Conservation (phyloP, 2,113 vertebrate genomes). For the Chaetodon auriga region DNA sequence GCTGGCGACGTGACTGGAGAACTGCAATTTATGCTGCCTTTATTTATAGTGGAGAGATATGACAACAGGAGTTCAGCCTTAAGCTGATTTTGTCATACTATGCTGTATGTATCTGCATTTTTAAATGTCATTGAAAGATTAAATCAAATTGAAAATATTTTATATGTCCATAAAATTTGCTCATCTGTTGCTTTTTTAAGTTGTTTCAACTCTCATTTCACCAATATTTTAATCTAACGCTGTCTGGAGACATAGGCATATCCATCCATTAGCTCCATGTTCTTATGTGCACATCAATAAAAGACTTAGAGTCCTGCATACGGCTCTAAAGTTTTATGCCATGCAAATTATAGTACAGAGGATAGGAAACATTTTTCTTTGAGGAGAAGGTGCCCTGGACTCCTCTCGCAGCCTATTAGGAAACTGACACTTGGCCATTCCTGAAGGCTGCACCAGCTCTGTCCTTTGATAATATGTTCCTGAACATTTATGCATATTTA, state of each 20-base stretch:
- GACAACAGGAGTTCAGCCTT: not conserved
- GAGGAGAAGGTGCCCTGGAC: constrained; percentile 25
- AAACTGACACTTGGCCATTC: constrained; percentile 33
- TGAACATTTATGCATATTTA: constrained; percentile 6
- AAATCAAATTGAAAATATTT: not conserved
- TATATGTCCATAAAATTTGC: not conserved
- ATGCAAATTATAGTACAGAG: not conserved
- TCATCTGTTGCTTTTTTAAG: not conserved
- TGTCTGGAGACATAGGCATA: not conserved
- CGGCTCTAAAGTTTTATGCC: not conserved
- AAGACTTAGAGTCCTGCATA: not conserved
- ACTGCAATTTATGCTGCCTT: constrained; percentile 47
- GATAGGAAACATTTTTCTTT: not conserved
- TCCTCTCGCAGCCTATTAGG: constrained; percentile 4
- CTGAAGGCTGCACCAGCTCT: not conserved
- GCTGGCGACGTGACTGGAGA: constrained; percentile 67
- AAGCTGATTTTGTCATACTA: not conserved
- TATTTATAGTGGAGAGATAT: constrained; percentile 42
- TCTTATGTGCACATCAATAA: not conserved
- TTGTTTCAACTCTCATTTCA: not conserved
- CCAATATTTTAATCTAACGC: not conserved
- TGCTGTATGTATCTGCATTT: not conserved
- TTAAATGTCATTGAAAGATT: not conserved
- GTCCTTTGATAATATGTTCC: constrained; percentile 15
- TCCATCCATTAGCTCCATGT: not conserved